Conservation (phyloP, 1,140 invertebrate species). For the Teleogryllus occipitalis region DNA sequence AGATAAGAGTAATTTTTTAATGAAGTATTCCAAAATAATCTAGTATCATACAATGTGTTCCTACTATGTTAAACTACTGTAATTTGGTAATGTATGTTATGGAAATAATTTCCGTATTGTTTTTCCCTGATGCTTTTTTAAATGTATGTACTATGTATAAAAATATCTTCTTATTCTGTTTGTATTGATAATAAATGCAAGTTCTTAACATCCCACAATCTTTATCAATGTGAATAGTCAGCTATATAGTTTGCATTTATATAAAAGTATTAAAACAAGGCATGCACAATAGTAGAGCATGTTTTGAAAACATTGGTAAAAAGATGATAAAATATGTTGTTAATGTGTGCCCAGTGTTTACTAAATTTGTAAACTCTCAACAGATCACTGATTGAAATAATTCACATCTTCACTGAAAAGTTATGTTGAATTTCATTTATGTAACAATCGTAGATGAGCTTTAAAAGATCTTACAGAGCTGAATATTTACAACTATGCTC, state of each 20-base stretch:
- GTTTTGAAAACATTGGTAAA: neutral
- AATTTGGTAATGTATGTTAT: neutral
- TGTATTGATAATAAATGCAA: neutral
- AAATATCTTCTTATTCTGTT: neutral
- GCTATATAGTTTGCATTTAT: neutral
- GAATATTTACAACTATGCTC: too few species aligned
- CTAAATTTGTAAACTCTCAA: too few species aligned
- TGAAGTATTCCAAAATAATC: neutral
- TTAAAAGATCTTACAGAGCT: too few species aligned
- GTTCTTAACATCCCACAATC: neutral
- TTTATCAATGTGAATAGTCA: neutral
- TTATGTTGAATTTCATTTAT: too few species aligned
- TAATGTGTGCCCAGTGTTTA: neutral
- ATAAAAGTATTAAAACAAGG: neutral
- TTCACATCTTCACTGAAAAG: too few species aligned
- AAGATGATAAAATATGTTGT: neutral
- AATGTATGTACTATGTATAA: neutral
- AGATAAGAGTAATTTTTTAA: conserved; percentile 2
- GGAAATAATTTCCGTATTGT: neutral
- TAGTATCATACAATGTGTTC: neutral
- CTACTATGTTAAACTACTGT: neutral
- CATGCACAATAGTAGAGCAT: neutral
- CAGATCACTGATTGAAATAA: too few species aligned
- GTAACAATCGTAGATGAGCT: too few species aligned
- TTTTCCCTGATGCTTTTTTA: neutral